Evolutionary conservation across 2,113 vertebrate genomes (phyloP), one percentile per base, ranked within the genome.

Genomic region (Condylura cristata): DNA sequence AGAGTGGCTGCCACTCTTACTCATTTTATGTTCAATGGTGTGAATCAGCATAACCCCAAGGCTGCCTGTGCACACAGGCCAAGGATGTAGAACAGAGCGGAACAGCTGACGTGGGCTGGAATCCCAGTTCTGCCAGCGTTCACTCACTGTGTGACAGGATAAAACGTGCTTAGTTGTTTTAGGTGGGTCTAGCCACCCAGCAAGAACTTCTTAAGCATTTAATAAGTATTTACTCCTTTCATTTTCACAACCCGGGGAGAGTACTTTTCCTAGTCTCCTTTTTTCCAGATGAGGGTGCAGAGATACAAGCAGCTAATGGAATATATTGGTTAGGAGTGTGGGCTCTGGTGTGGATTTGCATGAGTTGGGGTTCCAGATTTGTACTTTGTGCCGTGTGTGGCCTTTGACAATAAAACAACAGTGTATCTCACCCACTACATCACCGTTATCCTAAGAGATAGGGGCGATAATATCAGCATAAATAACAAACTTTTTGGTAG

Each of bases 21-120:
- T 88, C n/a, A 46, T 89, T 92, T 85, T 88, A 53, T 53, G 22
- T 78, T 95, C 58, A 51, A 83, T 48, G 65, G 28, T 75, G 53
- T 56, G 51, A 83, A 46, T 84, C 78, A 46, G 60, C 3, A 5
- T 37, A 63, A 66, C 1, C 34, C 8, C 12, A 37, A 44, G 37
- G 46, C 20, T 20, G 58, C 2, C 2, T 61, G n/a, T 22, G 18
- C 12, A 1, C 14, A 9, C 63, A 48, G 32, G 28, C 7, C 10
- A 17, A 80, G n/a, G 14, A 30, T 39, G 12, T 2, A 30, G 32
- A 12, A 13, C 30, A 34, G 4, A 79, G n/a, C 6, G 63, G 22
- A 75, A 14, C 53, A 56, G 51, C 51, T 32, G 9, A 17, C 32
- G 0, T 6, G 37, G 81, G 22, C 58, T 81, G 1, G 30, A 60